A percentile compares a stretch with the other conserved stretches of the same genome.
phyloP scores from a whole-genome alignment of 2,113 vertebrate genomes.

The Nannospalax galili region DNA sequence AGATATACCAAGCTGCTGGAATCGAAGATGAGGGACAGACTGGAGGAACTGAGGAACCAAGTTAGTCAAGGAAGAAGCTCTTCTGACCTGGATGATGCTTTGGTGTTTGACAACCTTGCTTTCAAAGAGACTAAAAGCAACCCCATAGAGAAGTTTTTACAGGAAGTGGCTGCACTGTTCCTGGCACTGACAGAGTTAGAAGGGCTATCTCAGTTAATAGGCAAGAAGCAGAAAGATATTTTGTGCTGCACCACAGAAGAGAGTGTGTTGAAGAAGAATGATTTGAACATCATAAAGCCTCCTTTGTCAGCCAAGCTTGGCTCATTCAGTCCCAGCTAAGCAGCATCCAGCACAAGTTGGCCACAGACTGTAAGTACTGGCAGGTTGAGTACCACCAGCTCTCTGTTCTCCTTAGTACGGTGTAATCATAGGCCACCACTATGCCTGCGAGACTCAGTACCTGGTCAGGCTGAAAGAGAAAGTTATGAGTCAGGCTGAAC shows the following conservation, averaged over 20 bases:
- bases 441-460: slow-evolving; percentile 79
- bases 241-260: slow-evolving; percentile 81
- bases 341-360: slow-evolving; percentile 44
- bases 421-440: slow-evolving; percentile 71
- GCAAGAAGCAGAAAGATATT: slow-evolving; percentile 77
- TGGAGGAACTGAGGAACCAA: slow-evolving; percentile 79
- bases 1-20: not conserved
- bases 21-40: slow-evolving; percentile 82
- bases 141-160: slow-evolving; percentile 69
- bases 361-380: not conserved
- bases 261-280: slow-evolving; percentile 62
- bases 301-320: slow-evolving; percentile 71
- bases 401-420: slow-evolving; percentile 73
- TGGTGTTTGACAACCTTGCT: slow-evolving; percentile 66
- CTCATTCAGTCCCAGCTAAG: slow-evolving; percentile 75
- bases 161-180: slow-evolving; percentile 78
- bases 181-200: slow-evolving; percentile 75
- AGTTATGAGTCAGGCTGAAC: slow-evolving; percentile 78
- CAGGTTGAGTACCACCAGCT: slow-evolving; percentile 73
- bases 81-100: slow-evolving; percentile 39
- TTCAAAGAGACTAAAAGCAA: slow-evolving; percentile 46
- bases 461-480: slow-evolving; percentile 81
- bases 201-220: slow-evolving; percentile 72
- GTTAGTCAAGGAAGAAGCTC: slow-evolving; percentile 41
- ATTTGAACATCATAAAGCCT: slow-evolving; percentile 54